Evolutionary conservation across 1,140 invertebrate genomes (phyloP).

Genomic region (Tribolium madens): DNA sequence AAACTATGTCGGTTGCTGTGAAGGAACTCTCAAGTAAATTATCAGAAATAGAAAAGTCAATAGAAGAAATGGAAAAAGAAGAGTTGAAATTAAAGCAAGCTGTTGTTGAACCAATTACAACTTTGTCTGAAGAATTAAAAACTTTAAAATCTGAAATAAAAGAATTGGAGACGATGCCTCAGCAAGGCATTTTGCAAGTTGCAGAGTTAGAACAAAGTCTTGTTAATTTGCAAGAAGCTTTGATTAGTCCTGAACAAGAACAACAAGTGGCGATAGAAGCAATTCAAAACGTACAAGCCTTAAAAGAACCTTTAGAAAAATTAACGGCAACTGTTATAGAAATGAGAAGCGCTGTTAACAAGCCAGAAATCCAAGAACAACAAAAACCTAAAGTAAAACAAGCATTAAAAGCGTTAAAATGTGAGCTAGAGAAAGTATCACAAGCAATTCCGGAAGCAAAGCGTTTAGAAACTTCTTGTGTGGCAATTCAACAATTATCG

Average conservation of each 20-base stretch:
- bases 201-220: neutral
- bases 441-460: neutral
- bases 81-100: neutral
- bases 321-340: neutral
- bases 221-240: neutral
- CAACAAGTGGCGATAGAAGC: neutral
- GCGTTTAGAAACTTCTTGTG: neutral
- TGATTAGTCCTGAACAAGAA: neutral
- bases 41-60: neutral
- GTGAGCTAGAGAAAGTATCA: neutral
- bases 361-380: conserved; percentile 42
- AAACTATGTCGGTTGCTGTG: neutral
- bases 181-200: neutral
- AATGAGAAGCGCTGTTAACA: conserved; percentile 3
- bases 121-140: conserved; percentile 13
- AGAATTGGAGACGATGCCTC: neutral
- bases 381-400: conserved; percentile 45
- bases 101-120: neutral
- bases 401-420: conserved; percentile 24
- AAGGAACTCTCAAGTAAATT: conserved; percentile 4
- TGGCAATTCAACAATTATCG: neutral
- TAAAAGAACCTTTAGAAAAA: conserved; percentile 18
- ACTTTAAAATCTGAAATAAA: neutral
- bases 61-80: neutral
- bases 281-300: neutral